Evolutionary conservation across 2,113 vertebrate species (phyloP), one percentile per base, ranked within the genome.

Genomic region (Gopherus evgoodei): DNA sequence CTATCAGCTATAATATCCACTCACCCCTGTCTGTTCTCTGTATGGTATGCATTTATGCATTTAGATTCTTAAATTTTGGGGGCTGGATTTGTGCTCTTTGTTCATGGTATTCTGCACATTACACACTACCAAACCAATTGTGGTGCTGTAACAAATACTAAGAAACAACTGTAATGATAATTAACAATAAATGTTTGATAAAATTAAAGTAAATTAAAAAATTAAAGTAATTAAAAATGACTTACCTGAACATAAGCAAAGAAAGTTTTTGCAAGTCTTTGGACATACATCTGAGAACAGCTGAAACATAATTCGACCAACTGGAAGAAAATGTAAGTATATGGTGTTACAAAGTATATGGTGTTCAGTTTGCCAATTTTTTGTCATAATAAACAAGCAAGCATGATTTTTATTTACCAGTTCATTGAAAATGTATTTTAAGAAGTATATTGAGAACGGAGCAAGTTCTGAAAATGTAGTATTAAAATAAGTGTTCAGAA

Each of bases 251-350:
- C 99, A 99, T 93, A 99, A 97, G 97, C 98, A 99, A 96, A 99
- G 99, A 96, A 99, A 99, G 98, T 99, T 99, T 98, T 99, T 99
- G 98, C 99, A 99, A 52, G 99, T 99, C 98, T 99, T 99, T 94
- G 99, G 99, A 98, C 99, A 99, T 95, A 99, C 96, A 95, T 99
- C 99, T 53, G 98, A 99, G 98, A 99, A 99, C 89, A 99, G 99
- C 93, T 99, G 99, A 98, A 99, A 99, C 97, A 99, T 99, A 95
- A 99, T 99, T 79, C 99, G 99, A 96, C 99, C 99, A 98, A 99
- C 99, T 99, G 91, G 76, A 97, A 98, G 88, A 92, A 89, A 95
- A 93, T 54, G 31, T 29, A 29, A n/a, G 42, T 29, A 69, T 38
- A 54, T 54, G 27, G 10, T 35, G 50, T 88, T 88, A 88, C n/a